Evolutionary conservation across 2,888 invertebrate genomes (phyloP).

Genomic region (Octodonta nipae): DNA sequence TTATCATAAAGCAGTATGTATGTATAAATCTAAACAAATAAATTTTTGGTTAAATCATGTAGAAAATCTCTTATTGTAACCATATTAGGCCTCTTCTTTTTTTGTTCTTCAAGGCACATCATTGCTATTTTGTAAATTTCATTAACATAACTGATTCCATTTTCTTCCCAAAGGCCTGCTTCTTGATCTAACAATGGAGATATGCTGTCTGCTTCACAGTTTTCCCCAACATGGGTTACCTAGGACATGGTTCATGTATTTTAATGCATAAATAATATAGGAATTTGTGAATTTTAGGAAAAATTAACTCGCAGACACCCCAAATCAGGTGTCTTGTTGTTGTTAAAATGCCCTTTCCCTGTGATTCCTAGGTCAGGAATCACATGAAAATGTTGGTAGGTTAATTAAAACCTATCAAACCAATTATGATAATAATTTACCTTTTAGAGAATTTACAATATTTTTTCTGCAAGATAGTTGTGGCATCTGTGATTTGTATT

Average conservation of each 20-base stretch:
- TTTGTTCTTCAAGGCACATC: constrained; percentile 44
- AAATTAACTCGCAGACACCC: no score
- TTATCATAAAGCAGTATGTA: no score
- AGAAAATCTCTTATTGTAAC: constrained; percentile 30
- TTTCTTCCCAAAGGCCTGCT: constrained; percentile 39
- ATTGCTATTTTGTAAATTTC: constrained; percentile 42
- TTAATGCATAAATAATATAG: constrained; percentile 4
- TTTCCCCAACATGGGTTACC: constrained; percentile 44
- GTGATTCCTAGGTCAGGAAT: no score
- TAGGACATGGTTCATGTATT: constrained; percentile 17
- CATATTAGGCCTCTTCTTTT: constrained; percentile 48
- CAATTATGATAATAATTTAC: no score
- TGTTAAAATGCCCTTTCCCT: no score
- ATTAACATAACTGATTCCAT: constrained; percentile 33
- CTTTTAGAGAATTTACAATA: no score
- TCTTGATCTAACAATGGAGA: constrained; percentile 41
- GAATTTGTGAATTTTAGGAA: neutral
- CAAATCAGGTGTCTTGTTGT: no score
- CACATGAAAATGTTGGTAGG: no score
- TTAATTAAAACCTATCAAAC: no score
- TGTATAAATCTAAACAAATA: no score
- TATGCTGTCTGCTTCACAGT: constrained; percentile 39
- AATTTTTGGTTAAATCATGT: constrained; percentile 5
- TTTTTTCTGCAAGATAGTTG: no score
- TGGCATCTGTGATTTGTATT: no score